Evolutionary conservation across 2,113 vertebrate species (phyloP), one percentile per base, ranked within the genome.

Genomic region (Synchiropus splendidus): DNA sequence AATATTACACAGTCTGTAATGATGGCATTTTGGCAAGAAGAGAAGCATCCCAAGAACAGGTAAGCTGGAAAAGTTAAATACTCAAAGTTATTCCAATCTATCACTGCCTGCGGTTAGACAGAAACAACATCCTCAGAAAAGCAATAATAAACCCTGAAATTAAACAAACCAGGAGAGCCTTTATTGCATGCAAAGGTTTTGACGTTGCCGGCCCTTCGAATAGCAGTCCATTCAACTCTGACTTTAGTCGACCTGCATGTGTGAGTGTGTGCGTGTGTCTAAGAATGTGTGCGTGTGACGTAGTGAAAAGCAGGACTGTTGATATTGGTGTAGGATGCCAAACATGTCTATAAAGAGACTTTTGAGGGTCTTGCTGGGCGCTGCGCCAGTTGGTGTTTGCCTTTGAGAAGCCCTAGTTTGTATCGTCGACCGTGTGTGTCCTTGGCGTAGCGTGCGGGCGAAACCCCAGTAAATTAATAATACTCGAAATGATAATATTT

Each of bases 281-380:
- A 27, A 27, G 21, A 27, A 27, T 27, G 21, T 27, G 21, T 18
- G 56, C 39, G 31, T 11, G 1, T 9, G 27, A 13, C 58, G 16
- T 48, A 53, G 44, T 56, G 47, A 67, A 77, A 72, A 74, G 62
- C 53, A 59, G 53, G 54, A 56, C 65, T 78, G 78, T 79, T 77
- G 68, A 70, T 74, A 48, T 64, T 74, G 34, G 68, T 67, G 47
- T 45, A 32, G 31, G 66, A 64, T 70, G 74, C 76, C 78, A 83
- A 82, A 70, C 37, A 14, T 45, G 55, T 48, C 61, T 61, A 79
- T 77, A 77, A 83, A 78, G 71, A 18, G 46, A 75, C 74, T 69
- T 78, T 84, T 84, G 67, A 79, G 73, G 74, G 48, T 51, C 54
- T 44, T 5, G 18, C 48, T 42, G 50, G 77, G 69, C 69, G 48